Percentiles rank a stretch among this genome's conserved stretches.
These are phyloP conservation scores for Trididemnum miniatum DNA, from an alignment of 23 tunicate species.

Conservation along the genomic window DNA sequence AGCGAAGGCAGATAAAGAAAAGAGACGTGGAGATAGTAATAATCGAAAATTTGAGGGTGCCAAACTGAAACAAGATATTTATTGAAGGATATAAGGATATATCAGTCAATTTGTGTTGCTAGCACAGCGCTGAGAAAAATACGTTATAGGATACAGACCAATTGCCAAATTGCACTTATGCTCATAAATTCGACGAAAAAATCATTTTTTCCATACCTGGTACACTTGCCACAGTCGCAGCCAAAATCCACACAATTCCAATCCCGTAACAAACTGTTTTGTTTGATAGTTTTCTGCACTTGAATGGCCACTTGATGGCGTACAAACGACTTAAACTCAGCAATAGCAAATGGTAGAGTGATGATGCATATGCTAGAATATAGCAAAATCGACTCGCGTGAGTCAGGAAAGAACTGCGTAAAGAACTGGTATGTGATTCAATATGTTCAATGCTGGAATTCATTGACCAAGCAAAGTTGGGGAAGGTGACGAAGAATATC, in stretches of 20 bases:
- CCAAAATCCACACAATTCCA: constrained; percentile 10
- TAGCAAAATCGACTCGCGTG: background rate
- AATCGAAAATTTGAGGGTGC: no score
- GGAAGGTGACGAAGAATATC: background rate
- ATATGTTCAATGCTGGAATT: background rate
- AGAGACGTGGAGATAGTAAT: no score
- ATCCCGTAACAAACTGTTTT: background rate
- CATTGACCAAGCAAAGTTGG: background rate
- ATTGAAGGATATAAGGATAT: no score
- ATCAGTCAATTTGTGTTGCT: no score
- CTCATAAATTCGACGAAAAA: no score
- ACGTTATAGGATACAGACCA: no score
- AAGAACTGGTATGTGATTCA: background rate
- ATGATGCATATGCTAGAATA: background rate
- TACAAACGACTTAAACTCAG: background rate
- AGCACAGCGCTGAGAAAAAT: no score
- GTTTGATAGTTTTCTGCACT: background rate
- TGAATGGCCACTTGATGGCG: constrained; percentile 2
- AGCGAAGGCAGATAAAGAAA: no score
- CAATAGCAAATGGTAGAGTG: constrained; percentile 12
- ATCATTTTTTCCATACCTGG: constrained; percentile 19
- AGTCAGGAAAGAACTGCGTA: background rate
- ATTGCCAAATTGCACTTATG: no score
- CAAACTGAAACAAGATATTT: no score
- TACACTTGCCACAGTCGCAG: background rate